Conservation (phyloP, 1,140 invertebrate genomes). For the Drosophila rufa region DNA sequence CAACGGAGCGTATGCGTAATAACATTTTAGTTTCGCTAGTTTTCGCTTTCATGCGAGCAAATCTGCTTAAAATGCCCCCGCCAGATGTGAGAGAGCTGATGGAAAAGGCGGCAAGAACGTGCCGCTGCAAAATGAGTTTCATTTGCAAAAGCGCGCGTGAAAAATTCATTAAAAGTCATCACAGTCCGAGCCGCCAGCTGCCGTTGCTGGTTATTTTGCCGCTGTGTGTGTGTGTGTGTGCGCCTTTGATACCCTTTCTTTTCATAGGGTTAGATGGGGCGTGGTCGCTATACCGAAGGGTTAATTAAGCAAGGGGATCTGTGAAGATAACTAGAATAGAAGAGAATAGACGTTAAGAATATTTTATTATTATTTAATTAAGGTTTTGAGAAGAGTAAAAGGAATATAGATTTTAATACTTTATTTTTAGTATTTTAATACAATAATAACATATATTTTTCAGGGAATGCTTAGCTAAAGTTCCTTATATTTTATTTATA, state of each 20-base stretch:
- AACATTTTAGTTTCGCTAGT: conserved; percentile 80
- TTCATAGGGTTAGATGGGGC: conserved; percentile 2
- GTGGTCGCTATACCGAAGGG: neutral
- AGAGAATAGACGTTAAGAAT: neutral
- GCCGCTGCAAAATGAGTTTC: conserved; percentile 81
- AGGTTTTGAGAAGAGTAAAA: too few relatives aligned
- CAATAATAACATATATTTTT: neutral
- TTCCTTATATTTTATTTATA: neutral
- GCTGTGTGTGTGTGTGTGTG: neutral
- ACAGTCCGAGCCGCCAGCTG: conserved; percentile 49
- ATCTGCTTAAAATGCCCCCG: conserved; percentile 59
- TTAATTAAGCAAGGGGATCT: neutral
- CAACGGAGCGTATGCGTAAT: conserved; percentile 78
- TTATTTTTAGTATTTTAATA: neutral
- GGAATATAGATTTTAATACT: too few relatives aligned
- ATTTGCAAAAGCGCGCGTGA: conserved; percentile 79
- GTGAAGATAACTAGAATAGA: neutral
- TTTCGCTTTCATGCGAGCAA: conserved; percentile 78
- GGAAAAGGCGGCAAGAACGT: conserved; percentile 59
- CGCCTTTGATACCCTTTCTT: conserved; percentile 18
- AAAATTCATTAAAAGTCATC: conserved; percentile 80
- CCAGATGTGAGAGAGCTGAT: conserved; percentile 26
- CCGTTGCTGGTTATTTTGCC: neutral
- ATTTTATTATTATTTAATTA: too few relatives aligned
- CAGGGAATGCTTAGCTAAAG: neutral